Evolutionary conservation across 2,888 invertebrate species (phyloP), one percentile per base, ranked within the genome.

Genomic region (Parelbella ahira): DNA sequence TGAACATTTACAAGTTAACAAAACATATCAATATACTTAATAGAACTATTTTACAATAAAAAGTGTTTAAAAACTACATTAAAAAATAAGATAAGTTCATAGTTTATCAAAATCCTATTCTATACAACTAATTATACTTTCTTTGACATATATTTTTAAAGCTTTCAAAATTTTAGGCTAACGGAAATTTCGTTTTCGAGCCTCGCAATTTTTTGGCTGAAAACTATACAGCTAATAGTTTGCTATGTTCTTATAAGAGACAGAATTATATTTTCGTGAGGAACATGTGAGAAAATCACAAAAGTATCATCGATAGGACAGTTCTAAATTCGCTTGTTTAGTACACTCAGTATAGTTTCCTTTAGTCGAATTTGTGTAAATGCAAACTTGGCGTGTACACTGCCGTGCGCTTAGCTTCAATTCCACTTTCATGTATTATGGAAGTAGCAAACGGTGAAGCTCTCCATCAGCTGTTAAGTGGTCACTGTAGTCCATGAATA

Each of bases 131-230:
- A 38, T 41, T 45, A 36, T 41, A 36, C 56, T 66, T 61, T 81
- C 83, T 84, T 83, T 84, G 83, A 82, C 70, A 76, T 78, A 53
- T 59, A 68, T 62, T 63, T 56, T 83, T 84, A 84, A 84, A 84
- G 83, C 84, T 84, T 76, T 65, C n/a, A 45, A 50, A 56, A 66
- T 69, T 76, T 77, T 80, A 80, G 76, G 75, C 74, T 73, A 51
- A 10, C 18, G 13, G 27, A 33, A 20, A 33, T 13, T 33, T 33
- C 7, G 10, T n/a, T 41, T 19, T 20, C 19, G 3, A 33, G 33
- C 41, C 41, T 15, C 5, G 33, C 41, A 12, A 21, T 9, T 23
- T 23, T 38, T 30, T 30, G 23, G 24, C 30, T 39, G 30, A 19
- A 4, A 21, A 7, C 30, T 10, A 30, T 7, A 2, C 12, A 18